These are phyloP conservation scores for Cheiracanthium punctorium DNA, from an alignment of 2,888 invertebrate genomes.

Conservation along the genomic window DNA sequence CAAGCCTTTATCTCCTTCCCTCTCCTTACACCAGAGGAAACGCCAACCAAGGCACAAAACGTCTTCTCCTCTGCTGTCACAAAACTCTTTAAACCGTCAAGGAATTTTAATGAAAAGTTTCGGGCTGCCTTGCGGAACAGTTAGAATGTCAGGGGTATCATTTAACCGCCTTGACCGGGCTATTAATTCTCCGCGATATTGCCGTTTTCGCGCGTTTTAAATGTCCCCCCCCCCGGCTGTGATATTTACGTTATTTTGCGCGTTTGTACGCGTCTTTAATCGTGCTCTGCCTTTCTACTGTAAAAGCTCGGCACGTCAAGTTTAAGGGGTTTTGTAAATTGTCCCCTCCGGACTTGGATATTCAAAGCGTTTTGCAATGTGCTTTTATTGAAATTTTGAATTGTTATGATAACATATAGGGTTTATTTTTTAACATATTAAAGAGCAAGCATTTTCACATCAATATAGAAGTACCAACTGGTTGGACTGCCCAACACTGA, in stretches of 20 bases:
- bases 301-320: neutral
- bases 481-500: too few relatives aligned
- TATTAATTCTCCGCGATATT: slow-evolving; percentile 60
- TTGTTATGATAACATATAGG: too few relatives aligned
- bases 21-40: neutral
- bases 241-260: slow-evolving; percentile 36
- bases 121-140: slow-evolving; percentile 41
- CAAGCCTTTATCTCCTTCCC: neutral
- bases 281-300: neutral
- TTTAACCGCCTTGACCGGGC: slow-evolving; percentile 62
- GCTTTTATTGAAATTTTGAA: too few relatives aligned
- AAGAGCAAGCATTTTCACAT: too few relatives aligned
- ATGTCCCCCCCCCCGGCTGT: slow-evolving; percentile 34
- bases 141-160: slow-evolving; percentile 59
- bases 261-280: neutral
- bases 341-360: too few relatives aligned
- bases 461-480: too few relatives aligned
- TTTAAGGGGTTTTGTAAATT: slow-evolving; percentile 8
- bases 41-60: too few relatives aligned
- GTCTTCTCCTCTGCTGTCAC: slow-evolving; percentile 20
- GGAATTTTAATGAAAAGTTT: slow-evolving; percentile 69
- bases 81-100: slow-evolving; percentile 61
- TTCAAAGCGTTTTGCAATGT: too few relatives aligned
- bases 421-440: too few relatives aligned
- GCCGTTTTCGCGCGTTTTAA: slow-evolving; percentile 45